Evolutionary conservation across 1,140 invertebrate genomes (phyloP).

Genomic region (Ditylenchus dipsaci): DNA sequence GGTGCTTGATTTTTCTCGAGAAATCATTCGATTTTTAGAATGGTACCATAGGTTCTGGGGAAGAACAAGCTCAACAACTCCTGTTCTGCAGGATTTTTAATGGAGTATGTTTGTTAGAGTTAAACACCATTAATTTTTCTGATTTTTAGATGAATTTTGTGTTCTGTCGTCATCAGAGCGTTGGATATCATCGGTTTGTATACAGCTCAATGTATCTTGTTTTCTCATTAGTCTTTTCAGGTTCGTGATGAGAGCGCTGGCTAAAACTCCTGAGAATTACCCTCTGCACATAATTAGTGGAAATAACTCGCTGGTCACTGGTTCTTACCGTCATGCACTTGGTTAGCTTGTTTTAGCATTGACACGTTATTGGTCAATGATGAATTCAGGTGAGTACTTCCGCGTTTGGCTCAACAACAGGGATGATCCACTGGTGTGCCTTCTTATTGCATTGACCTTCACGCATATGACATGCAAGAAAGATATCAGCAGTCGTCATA

Average conservation of each 20-base stretch:
- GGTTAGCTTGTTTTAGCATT: conserved; percentile 21
- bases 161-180: conserved; percentile 53
- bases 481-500: conserved; percentile 51
- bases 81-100: conserved; percentile 40
- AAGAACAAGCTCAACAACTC: neutral
- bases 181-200: conserved; percentile 50
- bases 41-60: too few species aligned
- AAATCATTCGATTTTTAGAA: too few species aligned
- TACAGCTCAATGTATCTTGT: too few species aligned
- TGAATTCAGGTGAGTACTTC: conserved; percentile 45
- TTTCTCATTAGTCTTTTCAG: too few species aligned
- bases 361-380: conserved; percentile 7
- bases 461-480: conserved; percentile 57
- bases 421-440: conserved; percentile 45
- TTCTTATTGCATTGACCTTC: conserved; percentile 53
- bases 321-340: conserved; percentile 56
- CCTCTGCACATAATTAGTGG: conserved; percentile 53
- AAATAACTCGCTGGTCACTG: conserved; percentile 56
- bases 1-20: too few species aligned
- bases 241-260: conserved; percentile 46
- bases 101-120: too few species aligned
- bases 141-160: conserved; percentile 48
- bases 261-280: conserved; percentile 42
- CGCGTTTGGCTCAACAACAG: conserved; percentile 44
- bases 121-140: too few species aligned